These are phyloP conservation scores for Cyrtodaria siliqua DNA, from an alignment of 2,888 invertebrate genomes.

Conservation along the genomic window DNA sequence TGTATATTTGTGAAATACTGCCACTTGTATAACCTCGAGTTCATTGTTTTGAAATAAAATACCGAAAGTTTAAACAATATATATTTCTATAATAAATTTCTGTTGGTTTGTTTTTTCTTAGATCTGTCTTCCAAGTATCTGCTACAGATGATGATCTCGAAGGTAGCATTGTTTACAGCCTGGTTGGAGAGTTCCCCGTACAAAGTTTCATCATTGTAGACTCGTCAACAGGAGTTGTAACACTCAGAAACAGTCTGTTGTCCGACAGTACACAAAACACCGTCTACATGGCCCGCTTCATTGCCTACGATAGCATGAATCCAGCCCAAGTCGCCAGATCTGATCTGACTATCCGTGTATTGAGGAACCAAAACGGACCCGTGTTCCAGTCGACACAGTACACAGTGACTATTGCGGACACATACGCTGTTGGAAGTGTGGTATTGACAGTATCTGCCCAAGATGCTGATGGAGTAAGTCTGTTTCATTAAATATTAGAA, in stretches of 20 bases:
- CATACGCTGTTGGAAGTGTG: slow-evolving; percentile 86
- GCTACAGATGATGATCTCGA: slow-evolving; percentile 74
- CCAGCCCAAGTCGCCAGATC: slow-evolving; percentile 60
- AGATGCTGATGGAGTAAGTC: slow-evolving; percentile 93
- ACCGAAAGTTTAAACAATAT: no score
- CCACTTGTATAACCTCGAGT: no score
- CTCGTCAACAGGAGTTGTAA: slow-evolving; percentile 62
- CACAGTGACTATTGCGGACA: slow-evolving; percentile 71
- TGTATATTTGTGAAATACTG: no score
- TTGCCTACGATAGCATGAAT: slow-evolving; percentile 72
- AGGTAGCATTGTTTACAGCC: slow-evolving; percentile 67
- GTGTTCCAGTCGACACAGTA: slow-evolving; percentile 64
- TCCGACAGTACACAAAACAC: slow-evolving; percentile 71
- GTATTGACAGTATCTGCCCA: slow-evolving; percentile 92
- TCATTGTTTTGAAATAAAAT: no score
- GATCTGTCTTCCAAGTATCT: slow-evolving; percentile 65
- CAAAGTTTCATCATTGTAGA: slow-evolving; percentile 73
- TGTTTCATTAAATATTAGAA: no score
- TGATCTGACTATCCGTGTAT: slow-evolving; percentile 68
- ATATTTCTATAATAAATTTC: no score
- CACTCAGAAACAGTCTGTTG: slow-evolving; percentile 70
- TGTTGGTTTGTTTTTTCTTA: slow-evolving; percentile 37
- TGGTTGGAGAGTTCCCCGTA: slow-evolving; percentile 71
- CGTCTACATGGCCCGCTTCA: slow-evolving; percentile 79
- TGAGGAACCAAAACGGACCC: slow-evolving; percentile 73